Percentiles rank a stretch among this genome's conserved stretches.
These are phyloP conservation scores for Athetis lepigone DNA, from an alignment of 2,888 invertebrate species.

Conservation along the genomic window DNA sequence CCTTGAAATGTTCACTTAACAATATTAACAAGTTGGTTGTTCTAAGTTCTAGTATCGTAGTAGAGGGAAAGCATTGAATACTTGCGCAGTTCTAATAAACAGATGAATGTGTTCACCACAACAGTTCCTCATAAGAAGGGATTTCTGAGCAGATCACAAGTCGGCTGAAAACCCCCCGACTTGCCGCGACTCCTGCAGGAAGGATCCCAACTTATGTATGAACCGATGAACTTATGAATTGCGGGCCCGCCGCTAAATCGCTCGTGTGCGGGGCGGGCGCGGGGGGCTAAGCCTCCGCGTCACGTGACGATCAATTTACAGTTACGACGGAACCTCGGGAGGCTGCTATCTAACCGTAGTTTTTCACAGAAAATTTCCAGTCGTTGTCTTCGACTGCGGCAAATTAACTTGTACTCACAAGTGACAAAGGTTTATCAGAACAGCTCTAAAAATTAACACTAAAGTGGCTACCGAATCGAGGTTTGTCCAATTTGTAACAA, in stretches of 20 bases:
- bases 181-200: constrained; percentile 51
- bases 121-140: constrained; percentile 28
- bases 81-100: constrained; percentile 9
- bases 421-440: constrained; percentile 21
- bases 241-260: constrained; percentile 62
- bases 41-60: constrained; percentile 1
- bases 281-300: constrained; percentile 68
- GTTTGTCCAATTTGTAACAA: constrained; percentile 15
- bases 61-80: neutral
- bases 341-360: constrained; percentile 57
- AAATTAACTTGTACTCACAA: constrained; percentile 27
- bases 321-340: constrained; percentile 73
- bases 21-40: neutral
- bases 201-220: constrained; percentile 75
- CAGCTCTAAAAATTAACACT: constrained; percentile 7
- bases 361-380: constrained; percentile 48
- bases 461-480: constrained; percentile 10
- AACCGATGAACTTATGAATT: constrained; percentile 74
- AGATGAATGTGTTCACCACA: constrained; percentile 2
- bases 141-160: constrained; percentile 24
- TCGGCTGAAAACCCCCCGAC: constrained; percentile 4
- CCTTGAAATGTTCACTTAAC: constrained; percentile 7
- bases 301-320: constrained; percentile 78
- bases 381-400: constrained; percentile 35
- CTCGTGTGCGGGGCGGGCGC: constrained; percentile 59